phyloP scores from a whole-genome alignment of 2,113 vertebrate genomes.

The Myotis davidii region DNA sequence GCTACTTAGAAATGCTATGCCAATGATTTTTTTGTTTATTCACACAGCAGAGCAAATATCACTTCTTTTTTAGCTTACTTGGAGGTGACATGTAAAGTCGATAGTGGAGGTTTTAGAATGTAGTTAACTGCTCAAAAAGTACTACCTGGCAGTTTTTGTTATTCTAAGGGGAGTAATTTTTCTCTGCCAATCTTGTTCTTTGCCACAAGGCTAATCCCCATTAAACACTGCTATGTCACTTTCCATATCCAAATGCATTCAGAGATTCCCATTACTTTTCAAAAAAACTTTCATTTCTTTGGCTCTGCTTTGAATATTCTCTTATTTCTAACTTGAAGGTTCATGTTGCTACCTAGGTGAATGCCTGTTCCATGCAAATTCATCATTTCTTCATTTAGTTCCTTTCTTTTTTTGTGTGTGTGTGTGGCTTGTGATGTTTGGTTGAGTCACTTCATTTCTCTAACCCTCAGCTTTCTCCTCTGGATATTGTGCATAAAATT shows the following conservation, averaged over 20 bases:
- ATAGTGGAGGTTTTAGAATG: not conserved
- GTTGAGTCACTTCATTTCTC: slow-evolving; percentile 49
- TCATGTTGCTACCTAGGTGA: not conserved
- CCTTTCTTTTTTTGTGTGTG: not conserved
- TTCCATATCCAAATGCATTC: not conserved
- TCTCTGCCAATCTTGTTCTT: not conserved
- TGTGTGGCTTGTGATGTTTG: not conserved
- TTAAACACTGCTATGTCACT: not conserved
- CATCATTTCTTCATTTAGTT: not conserved
- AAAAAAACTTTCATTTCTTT: slow-evolving; percentile 19
- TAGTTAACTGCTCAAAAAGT: not conserved
- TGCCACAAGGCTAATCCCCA: not conserved
- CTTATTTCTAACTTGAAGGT: not conserved
- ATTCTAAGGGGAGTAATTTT: not conserved
- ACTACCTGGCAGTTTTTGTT: not conserved
- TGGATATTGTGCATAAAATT: not conserved
- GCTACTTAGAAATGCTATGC: not conserved
- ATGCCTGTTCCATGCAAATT: not conserved
- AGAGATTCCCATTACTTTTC: not conserved
- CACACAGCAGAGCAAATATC: not conserved
- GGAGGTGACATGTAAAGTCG: not conserved
- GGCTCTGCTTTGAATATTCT: not conserved
- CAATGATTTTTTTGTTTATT: not conserved
- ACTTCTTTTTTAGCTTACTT: not conserved
- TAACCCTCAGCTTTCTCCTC: slow-evolving; percentile 24